A percentile compares a stretch with the other conserved stretches of the same genome.
phyloP scores from a whole-genome alignment of 1,140 invertebrate species.

The Lasioglossum albipes region DNA sequence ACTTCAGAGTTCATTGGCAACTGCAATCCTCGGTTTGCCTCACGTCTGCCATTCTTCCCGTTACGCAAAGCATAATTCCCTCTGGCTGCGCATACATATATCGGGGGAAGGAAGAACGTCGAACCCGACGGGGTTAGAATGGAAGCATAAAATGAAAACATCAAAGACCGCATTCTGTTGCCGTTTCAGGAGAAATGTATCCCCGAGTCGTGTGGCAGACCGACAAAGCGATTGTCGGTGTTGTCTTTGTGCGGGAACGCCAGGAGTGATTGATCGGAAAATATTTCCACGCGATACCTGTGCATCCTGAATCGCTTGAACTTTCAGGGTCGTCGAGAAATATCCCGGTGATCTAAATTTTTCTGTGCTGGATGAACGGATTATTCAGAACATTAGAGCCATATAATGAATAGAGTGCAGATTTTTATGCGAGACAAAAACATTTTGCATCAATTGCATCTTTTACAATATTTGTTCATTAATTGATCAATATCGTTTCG shows the following conservation, averaged over 20 bases:
- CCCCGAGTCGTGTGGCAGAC: neutral
- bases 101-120: neutral
- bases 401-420: too few relatives aligned
- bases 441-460: too few relatives aligned
- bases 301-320: neutral
- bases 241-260: constrained; percentile 19
- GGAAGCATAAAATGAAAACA: neutral
- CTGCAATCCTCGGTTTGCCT: neutral
- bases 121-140: neutral
- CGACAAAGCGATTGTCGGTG: neutral
- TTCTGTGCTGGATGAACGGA: too few relatives aligned
- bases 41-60: neutral
- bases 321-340: neutral
- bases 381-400: too few relatives aligned
- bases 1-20: neutral
- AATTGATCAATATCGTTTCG: too few relatives aligned
- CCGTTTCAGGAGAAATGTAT: neutral
- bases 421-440: too few relatives aligned
- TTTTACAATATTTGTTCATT: too few relatives aligned
- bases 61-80: constrained; percentile 3
- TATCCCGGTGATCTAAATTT: neutral
- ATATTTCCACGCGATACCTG: constrained; percentile 31
- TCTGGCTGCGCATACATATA: neutral
- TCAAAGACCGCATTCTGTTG: constrained; percentile 9
- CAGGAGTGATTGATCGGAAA: constrained; percentile 26